phyloP scores from a whole-genome alignment of 2,113 vertebrate genomes.

The Forbesichthys papilliferus region DNA sequence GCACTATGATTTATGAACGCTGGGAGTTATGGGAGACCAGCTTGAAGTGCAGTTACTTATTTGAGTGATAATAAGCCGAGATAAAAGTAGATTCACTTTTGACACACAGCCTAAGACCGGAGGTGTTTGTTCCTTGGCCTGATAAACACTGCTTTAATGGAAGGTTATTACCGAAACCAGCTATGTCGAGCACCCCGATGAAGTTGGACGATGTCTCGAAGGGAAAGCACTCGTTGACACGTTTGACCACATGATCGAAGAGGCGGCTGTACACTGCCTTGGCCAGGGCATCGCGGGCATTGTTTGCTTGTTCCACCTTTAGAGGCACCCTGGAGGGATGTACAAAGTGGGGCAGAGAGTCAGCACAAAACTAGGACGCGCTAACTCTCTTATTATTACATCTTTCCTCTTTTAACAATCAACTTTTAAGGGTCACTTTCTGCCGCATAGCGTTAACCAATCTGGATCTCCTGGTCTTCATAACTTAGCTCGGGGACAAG shows the following conservation, averaged over 20 bases:
- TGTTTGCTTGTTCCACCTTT: constrained; percentile 98
- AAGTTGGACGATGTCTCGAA: constrained; percentile 91
- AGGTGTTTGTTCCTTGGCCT: neutral
- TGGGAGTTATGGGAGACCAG: no score
- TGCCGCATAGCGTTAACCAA: neutral
- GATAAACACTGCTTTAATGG: neutral
- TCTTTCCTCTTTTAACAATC: neutral
- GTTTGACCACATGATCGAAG: constrained; percentile 96
- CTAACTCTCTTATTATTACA: constrained; percentile 16
- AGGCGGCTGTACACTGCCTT: constrained; percentile 96
- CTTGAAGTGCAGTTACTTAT: no score
- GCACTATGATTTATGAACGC: no score
- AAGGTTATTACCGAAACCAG: constrained; percentile 89
- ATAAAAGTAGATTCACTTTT: neutral
- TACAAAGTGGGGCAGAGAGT: constrained; percentile 48
- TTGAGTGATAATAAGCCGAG: neutral
- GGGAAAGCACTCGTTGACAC: constrained; percentile 97
- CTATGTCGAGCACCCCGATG: constrained; percentile 97
- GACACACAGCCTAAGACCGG: neutral
- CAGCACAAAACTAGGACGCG: constrained; percentile 50
- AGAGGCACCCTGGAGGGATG: constrained; percentile 86
- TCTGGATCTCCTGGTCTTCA: neutral
- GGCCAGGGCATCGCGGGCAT: constrained; percentile 93
- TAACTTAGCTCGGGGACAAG: neutral
- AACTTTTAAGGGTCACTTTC: no score